Conservation (phyloP, 2,888 invertebrate species). For the Cephus runcator region DNA sequence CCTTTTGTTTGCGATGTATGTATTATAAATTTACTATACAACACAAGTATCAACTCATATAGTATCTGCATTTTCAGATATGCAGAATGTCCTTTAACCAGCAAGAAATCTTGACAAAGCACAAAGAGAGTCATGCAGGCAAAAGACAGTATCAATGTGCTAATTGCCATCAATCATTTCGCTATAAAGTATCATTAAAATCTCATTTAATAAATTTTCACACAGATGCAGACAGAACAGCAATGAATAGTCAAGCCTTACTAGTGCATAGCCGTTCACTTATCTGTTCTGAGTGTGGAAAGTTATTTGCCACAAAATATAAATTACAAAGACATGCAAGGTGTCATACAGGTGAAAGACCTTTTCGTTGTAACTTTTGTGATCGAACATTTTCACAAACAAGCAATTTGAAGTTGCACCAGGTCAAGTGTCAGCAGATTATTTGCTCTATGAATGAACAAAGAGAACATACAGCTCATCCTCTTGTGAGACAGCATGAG, state of each 20-base stretch:
- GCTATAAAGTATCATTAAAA: conserved; percentile 56
- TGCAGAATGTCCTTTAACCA: conserved; percentile 61
- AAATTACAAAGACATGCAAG: conserved; percentile 54
- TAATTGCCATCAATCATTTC: conserved; percentile 57
- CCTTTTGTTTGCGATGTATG: conserved; percentile 69
- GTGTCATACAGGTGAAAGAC: conserved; percentile 58
- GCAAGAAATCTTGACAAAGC: conserved; percentile 55
- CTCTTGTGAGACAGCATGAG: conserved; percentile 17
- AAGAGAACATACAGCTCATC: conserved; percentile 9
- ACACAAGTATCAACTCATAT: background rate
- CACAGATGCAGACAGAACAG: conserved; percentile 27
- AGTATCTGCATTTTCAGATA: conserved; percentile 37
- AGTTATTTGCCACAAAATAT: conserved; percentile 59
- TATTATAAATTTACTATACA: background rate
- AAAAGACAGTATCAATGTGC: conserved; percentile 57
- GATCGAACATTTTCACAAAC: conserved; percentile 58
- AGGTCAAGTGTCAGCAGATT: conserved; percentile 49
- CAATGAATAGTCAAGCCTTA: background rate
- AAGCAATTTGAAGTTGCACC: conserved; percentile 58
- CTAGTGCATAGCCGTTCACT: conserved; percentile 10
- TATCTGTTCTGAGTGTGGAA: conserved; percentile 55
- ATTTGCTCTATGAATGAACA: conserved; percentile 25
- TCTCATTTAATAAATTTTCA: conserved; percentile 60
- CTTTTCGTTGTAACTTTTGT: conserved; percentile 55
- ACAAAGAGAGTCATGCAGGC: conserved; percentile 54